Evolutionary conservation across 2,888 invertebrate species (phyloP), one percentile per base, ranked within the genome.

Genomic region (Dasypogon diadema): DNA sequence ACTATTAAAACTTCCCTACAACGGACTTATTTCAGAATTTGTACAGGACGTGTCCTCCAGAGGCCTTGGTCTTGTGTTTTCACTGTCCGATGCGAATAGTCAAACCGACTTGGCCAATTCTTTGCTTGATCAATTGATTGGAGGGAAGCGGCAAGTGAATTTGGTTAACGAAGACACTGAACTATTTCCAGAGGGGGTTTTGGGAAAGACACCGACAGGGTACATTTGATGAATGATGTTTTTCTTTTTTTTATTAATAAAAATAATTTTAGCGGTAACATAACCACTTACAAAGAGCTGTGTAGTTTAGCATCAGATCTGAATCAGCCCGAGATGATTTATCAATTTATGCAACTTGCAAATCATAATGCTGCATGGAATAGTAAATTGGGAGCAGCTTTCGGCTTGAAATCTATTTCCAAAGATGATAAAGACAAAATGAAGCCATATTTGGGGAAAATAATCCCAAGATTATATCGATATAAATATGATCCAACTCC

Each of bases 341-440:
- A 98, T 87, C 95, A 96, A 85, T 98, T 98, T 84, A 95, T 98
- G 94, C 94, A 97, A 84, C 87, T 98, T 79, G 97, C 97, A 0
- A 97, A 97, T 88, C 95, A 97, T 83, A 96, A 98, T 85, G 93
- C 96, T 1, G 89, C 94, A 73, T 98, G 97, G 98, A 97, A 95
- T 81, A 96, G 96, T 5, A 96, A 95, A 83, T 70, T 84, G 88
- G 97, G 97, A 8, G 97, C 97, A 6, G 97, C 97, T 0, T 96
- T 96, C 87, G 97, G 97, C 0, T 94, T 98, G 85, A 92, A 94
- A 68, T 93, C 92, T 0, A 93, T 97, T 75, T 94, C 96, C 0
- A 88, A 92, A 75, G 91, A 92, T 82, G 96, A 96, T 22, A 93
- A 93, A 2, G 92, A 93, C 18, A 94, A 95, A 83, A 88, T 98